phyloP scores from a whole-genome alignment of 1,140 invertebrate species.

The Leucophenga varia region DNA sequence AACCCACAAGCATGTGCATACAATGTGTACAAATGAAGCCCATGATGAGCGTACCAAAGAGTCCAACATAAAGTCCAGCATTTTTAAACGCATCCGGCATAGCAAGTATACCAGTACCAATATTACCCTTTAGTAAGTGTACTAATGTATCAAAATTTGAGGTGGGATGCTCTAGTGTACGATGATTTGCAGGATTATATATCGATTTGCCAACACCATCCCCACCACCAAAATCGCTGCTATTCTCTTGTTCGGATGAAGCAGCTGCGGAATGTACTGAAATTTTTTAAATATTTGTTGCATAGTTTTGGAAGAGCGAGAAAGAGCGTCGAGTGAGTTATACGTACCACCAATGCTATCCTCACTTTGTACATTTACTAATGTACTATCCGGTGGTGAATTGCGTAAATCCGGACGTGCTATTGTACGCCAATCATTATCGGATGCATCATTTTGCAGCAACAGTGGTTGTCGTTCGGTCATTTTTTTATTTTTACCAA shows the following conservation, averaged over 20 bases:
- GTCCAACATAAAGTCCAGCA: slow-evolving; percentile 72
- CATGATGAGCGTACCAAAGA: slow-evolving; percentile 74
- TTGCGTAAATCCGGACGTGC: slow-evolving; percentile 39
- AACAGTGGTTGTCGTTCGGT: slow-evolving; percentile 58
- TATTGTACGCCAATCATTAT: slow-evolving; percentile 24
- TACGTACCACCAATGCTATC: slow-evolving; percentile 48
- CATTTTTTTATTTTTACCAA: slow-evolving; percentile 49
- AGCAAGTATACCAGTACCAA: slow-evolving; percentile 80
- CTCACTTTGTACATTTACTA: slow-evolving; percentile 53
- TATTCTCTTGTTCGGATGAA: slow-evolving; percentile 28
- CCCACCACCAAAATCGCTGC: slow-evolving; percentile 17
- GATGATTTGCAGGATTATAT: slow-evolving; percentile 66
- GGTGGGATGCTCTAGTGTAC: slow-evolving; percentile 72
- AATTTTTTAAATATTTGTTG: neutral
- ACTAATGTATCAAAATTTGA: slow-evolving; percentile 81
- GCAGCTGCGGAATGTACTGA: slow-evolving; percentile 38
- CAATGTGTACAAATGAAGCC: slow-evolving; percentile 81
- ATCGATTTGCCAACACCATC: slow-evolving; percentile 29
- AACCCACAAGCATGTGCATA: slow-evolving; percentile 81
- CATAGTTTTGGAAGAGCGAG: slow-evolving; percentile 3
- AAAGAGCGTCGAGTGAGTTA: neutral
- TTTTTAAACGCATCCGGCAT: slow-evolving; percentile 86
- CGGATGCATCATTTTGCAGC: slow-evolving; percentile 32
- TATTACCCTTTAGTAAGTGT: slow-evolving; percentile 79
- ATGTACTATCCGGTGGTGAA: slow-evolving; percentile 55